Conservation (phyloP, 2,797 vertebrate genomes). For the Meriones psammophilus region DNA sequence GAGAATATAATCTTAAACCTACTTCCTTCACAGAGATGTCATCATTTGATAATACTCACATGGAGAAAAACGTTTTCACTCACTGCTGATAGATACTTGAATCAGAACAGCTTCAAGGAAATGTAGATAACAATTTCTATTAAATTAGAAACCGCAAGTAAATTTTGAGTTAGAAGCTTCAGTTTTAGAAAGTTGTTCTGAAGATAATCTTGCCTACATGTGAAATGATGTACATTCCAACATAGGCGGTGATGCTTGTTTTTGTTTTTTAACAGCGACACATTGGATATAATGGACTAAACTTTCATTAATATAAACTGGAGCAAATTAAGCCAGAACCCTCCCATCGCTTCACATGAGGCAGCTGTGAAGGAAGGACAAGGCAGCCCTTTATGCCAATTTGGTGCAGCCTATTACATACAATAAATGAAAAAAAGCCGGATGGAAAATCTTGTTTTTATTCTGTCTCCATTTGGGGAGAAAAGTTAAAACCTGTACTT, state of each 20-base stretch:
- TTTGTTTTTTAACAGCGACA: neutral
- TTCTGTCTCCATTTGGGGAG: neutral
- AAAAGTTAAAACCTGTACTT: neutral
- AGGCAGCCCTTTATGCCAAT: neutral
- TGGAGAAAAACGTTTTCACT: neutral
- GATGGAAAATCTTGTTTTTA: neutral
- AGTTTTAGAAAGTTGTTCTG: neutral
- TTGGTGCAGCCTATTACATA: neutral
- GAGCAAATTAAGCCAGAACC: neutral
- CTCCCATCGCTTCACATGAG: neutral
- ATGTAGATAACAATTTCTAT: neutral
- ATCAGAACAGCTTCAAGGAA: neutral
- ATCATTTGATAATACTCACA: neutral
- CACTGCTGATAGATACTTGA: neutral
- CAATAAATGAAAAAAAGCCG: neutral
- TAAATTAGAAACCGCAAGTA: slow-evolving; percentile 52
- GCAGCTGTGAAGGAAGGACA: neutral
- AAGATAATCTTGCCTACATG: neutral
- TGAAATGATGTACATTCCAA: neutral
- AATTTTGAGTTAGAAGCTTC: slow-evolving; percentile 41
- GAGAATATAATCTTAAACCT: slow-evolving; percentile 18
- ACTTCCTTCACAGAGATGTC: slow-evolving; percentile 40
- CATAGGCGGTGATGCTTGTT: neutral
- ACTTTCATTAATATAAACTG: neutral
- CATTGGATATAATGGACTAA: neutral